Evolutionary conservation across 1,140 invertebrate species (phyloP), one percentile per base, ranked within the genome.

Genomic region (Cyrtorhinus lividipennis): DNA sequence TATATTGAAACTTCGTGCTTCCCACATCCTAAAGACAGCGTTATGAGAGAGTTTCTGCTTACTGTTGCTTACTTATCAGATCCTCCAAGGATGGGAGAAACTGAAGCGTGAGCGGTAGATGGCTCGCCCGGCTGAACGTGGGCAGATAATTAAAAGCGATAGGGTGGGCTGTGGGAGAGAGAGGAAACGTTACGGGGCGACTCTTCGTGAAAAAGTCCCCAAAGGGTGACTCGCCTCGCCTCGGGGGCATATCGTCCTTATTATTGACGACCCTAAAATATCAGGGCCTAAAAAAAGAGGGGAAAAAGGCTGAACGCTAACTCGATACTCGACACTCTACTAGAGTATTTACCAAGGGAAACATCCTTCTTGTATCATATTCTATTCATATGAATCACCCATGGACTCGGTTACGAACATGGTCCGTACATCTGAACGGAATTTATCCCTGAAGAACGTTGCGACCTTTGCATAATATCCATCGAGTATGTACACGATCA

Each of bases 201-300:
- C 76, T 93, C 90, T 75, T 92, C 90, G 73, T 93, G 89, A 53
- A 89, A 76, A 53, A 92, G 68, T 1, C 79, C 86, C 90, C 90
- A 93, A 38, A 81, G 64, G 0, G 70, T 60, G 15, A 67, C n/a
- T n/a, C 61, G 15, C 67, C 68, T 70, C 84, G 78, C 2, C 84
- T 85, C 2, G 90, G 90, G n/a, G 90, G 90, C 61, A 92, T 74
- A 71, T 90, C 80, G 13, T 78, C 67, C 18, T 80, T 70, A 46
- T 81, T 30, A 90, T 77, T 67, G 79, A 73, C 66, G 82, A 84
- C 13, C 85, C 88, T 90, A 90, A 73, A 89, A 89, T 62, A 88
- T 68, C 65, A 85, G 77, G 15, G 74, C 80, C 75, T 76, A 65
- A 65, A 79, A 76, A 70, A 69, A 72, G 68, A 65, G 68, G 67